Evolutionary conservation across 1,140 invertebrate species (phyloP), one percentile per base, ranked within the genome.

Genomic region (Caenorhabditis inopinata): DNA sequence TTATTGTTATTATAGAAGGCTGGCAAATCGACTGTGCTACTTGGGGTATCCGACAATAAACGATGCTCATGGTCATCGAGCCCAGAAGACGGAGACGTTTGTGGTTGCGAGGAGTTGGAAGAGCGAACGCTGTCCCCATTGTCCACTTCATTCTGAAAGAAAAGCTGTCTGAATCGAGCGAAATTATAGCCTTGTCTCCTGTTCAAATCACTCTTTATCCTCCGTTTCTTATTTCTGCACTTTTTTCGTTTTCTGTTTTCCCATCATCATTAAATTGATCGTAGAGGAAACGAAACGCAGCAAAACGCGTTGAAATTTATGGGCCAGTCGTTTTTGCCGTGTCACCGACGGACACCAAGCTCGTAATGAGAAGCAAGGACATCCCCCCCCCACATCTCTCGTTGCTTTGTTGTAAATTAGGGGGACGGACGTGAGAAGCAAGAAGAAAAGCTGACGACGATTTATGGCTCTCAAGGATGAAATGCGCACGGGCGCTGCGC

Each of bases 291-390:
- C 25, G 51, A 32, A 29, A 29, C 51, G 12, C n/a, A n/a, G n/a
- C 58, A 23, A 38, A 68, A 38, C 58, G 58, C 32, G 58, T 38
- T 18, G 58, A 68, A 68, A 68, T 68, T 68, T 68, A 68, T 68
- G 58, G 58, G 11, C 58, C 58, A 68, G 58, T 68, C 58, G 58
- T 68, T 68, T 68, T 68, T 68, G 58, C 58, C 32, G 32, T 68
- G 58, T 68, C 58, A 68, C 58, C n/a, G 58, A 68, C 58, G 58
- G 58, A 68, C 58, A 68, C 58, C 58, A 68, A 38, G 58, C 58
- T 68, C 58, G 58, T 68, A 68, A 68, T 68, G 58, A 68, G 58
- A 68, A 68, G 58, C 58, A 68, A 68, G 58, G 58, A 68, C 58
- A 68, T 42, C 58, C 32, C n/a, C n/a, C n/a, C n/a, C n/a, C n/a